Conservation (phyloP, 2,888 invertebrate species). For the Agonum fuliginosum region DNA sequence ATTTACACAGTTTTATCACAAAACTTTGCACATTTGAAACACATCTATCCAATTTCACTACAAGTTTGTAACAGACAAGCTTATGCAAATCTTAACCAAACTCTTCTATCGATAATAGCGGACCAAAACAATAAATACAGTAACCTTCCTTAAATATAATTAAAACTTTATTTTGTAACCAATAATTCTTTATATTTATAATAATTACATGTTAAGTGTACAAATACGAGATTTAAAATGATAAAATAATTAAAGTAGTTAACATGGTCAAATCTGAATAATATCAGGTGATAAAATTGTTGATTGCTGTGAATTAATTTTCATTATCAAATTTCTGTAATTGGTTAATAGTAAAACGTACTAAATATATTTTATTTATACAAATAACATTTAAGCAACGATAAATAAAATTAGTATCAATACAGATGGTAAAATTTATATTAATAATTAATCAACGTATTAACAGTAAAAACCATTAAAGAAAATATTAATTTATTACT, state of each 20-base stretch:
- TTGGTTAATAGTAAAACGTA: constrained; percentile 34
- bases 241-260: constrained; percentile 41
- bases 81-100: background rate
- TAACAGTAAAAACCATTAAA: constrained; percentile 47
- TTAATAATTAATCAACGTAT: constrained; percentile 46
- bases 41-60: background rate
- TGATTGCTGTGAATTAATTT: constrained; percentile 24
- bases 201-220: constrained; percentile 51
- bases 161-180: constrained; percentile 47
- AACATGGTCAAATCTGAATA: constrained; percentile 30
- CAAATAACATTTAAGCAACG: constrained; percentile 52
- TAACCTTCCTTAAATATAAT: constrained; percentile 11
- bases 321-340: constrained; percentile 15
- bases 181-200: constrained; percentile 45
- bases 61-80: background rate
- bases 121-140: background rate
- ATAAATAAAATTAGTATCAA: constrained; percentile 54
- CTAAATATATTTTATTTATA: constrained; percentile 46
- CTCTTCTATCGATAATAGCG: background rate
- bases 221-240: constrained; percentile 29
- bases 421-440: constrained; percentile 50
- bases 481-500: constrained; percentile 40
- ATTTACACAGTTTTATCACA: background rate
- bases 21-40: background rate
- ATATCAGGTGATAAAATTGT: constrained; percentile 29